phyloP scores from a whole-genome alignment of 2,888 invertebrate species.

The Lasioglossum pauxillum region DNA sequence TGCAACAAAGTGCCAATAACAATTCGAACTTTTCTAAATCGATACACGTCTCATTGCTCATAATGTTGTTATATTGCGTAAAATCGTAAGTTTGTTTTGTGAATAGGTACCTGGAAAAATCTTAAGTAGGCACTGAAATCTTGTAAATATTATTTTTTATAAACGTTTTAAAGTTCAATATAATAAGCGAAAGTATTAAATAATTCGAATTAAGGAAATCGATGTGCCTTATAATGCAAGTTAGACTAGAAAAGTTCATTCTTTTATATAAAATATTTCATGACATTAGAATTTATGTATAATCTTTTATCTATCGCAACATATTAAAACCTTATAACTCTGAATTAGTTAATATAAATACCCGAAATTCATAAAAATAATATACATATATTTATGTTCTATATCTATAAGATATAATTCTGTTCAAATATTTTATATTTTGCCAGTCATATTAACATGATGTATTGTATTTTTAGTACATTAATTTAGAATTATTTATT shows the following conservation, averaged over 20 bases:
- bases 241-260: constrained; percentile 54
- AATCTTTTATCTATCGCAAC: constrained; percentile 20
- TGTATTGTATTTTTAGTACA: constrained; percentile 15
- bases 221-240: constrained; percentile 57
- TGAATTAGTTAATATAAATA: constrained; percentile 20
- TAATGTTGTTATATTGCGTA: constrained; percentile 18
- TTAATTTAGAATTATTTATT: constrained; percentile 23
- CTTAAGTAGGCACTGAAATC: constrained; percentile 41
- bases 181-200: constrained; percentile 34
- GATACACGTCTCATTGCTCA: neutral
- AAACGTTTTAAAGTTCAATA: constrained; percentile 11
- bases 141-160: constrained; percentile 49
- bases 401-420: constrained; percentile 19
- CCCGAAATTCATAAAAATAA: constrained; percentile 24
- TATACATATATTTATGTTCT: constrained; percentile 26
- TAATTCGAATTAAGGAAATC: constrained; percentile 28
- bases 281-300: constrained; percentile 20
- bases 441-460: constrained; percentile 13
- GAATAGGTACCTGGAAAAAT: constrained; percentile 61
- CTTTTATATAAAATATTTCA: constrained; percentile 21
- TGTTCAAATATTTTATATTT: constrained; percentile 9
- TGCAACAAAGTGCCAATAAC: constrained; percentile 15
- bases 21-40: constrained; percentile 7
- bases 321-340: neutral
- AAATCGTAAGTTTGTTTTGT: constrained; percentile 41